These are phyloP conservation scores for Cebidichthys violaceus DNA, from an alignment of 2,113 vertebrate genomes.

Conservation along the genomic window DNA sequence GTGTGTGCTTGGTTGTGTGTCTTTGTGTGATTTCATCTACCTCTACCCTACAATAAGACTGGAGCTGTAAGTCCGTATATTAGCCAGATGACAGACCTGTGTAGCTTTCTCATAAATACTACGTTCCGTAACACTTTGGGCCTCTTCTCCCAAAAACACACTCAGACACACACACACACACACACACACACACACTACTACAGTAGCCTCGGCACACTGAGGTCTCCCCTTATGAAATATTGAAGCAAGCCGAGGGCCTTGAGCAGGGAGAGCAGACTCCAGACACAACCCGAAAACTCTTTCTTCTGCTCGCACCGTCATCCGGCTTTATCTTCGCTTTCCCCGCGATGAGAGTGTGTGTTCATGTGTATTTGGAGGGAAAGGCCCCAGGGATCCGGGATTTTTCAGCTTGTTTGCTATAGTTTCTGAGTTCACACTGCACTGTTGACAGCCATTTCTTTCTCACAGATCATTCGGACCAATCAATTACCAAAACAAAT, in stretches of 20 bases:
- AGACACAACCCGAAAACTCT: constrained; percentile 19
- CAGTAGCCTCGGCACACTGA: constrained; percentile 1
- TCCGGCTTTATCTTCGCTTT: constrained; percentile 10
- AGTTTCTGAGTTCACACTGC: not conserved
- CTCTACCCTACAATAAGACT: constrained; percentile 20
- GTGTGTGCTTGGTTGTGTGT: constrained; percentile 9
- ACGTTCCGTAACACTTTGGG: constrained; percentile 41
- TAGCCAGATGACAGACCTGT: constrained; percentile 45
- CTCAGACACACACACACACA: constrained; percentile 6
- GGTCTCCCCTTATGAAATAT: constrained; percentile 63
- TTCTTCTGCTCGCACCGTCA: constrained; percentile 8
- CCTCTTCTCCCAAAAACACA: constrained; percentile 19
- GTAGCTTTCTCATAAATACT: constrained; percentile 68
- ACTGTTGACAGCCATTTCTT: constrained; percentile 7
- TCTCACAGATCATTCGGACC: constrained; percentile 23
- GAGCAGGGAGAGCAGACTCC: constrained; percentile 29
- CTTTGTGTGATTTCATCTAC: constrained; percentile 14
- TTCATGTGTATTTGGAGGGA: not conserved
- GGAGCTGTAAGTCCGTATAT: constrained; percentile 47
- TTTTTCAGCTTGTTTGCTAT: constrained; percentile 1
- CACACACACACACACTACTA: constrained; percentile 20
- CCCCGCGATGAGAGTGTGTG: not conserved
- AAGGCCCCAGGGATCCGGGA: not conserved
- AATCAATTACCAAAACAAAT: constrained; percentile 41
- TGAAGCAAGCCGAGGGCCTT: constrained; percentile 56